phyloP scores from a whole-genome alignment of 1,140 invertebrate genomes.

The Pteromalus puparum region DNA sequence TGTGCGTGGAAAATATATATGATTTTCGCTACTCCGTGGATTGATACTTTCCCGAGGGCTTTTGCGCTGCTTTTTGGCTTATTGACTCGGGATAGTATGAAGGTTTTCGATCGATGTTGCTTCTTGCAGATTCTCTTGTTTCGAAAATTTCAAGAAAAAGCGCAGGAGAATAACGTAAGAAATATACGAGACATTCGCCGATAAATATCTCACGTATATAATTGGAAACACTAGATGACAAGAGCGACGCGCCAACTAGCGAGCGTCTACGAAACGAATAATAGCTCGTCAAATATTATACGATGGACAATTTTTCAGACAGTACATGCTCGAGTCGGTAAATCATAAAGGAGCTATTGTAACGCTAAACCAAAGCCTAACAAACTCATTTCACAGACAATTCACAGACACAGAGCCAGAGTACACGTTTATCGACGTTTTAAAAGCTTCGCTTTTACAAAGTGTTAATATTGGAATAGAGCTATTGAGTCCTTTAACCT shows the following conservation, averaged over 20 bases:
- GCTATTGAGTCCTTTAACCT: constrained; percentile 34
- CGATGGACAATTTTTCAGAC: no score
- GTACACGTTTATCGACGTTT: constrained; percentile 32
- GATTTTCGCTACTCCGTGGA: not conserved
- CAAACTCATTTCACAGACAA: not conserved
- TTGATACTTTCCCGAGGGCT: not conserved
- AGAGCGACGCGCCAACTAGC: no score
- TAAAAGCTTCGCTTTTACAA: constrained; percentile 12
- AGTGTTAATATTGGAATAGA: constrained; percentile 25
- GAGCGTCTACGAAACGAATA: no score
- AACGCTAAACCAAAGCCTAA: not conserved
- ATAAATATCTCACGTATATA: not conserved
- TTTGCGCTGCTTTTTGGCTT: no score
- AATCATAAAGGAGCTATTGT: no score
- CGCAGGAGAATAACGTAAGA: not conserved
- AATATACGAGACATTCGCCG: not conserved
- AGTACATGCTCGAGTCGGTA: no score
- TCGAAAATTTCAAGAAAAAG: not conserved
- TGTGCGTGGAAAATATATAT: not conserved
- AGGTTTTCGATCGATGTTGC: no score
- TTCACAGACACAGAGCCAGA: not conserved
- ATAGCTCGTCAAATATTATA: no score
- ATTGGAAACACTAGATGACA: not conserved
- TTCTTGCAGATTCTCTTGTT: no score
- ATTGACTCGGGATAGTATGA: no score